phyloP scores from a whole-genome alignment of 2,113 vertebrate species.

The Turnix velox region DNA sequence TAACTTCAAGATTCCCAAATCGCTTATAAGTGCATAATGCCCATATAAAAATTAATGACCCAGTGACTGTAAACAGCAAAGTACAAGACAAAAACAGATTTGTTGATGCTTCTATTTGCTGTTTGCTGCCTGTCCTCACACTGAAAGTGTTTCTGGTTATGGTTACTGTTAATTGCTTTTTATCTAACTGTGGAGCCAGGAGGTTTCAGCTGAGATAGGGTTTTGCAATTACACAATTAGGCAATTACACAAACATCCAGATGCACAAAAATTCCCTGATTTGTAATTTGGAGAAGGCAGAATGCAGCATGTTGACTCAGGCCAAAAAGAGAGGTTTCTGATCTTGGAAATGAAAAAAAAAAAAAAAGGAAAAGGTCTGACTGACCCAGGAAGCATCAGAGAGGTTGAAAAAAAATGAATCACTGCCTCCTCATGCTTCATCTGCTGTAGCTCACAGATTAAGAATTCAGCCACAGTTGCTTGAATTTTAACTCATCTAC shows the following conservation, averaged over 20 bases:
- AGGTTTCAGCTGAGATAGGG: conserved; percentile 1
- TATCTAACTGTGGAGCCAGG: conserved; percentile 8
- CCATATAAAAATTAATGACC: conserved; percentile 53
- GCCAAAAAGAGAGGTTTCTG: not conserved
- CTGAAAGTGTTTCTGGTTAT: conserved; percentile 43
- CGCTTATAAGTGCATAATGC: not conserved
- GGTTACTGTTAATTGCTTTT: conserved; percentile 56
- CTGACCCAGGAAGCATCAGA: not conserved
- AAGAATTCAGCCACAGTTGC: not conserved
- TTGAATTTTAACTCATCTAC: conserved; percentile 1
- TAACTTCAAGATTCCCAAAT: conserved; percentile 23
- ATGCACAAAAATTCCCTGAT: conserved; percentile 37
- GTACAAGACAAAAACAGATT: conserved; percentile 16
- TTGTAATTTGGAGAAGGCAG: not conserved
- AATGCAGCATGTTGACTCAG: not conserved
- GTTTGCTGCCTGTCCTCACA: conserved; percentile 3
- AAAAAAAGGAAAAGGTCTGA: not conserved
- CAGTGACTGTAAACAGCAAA: conserved; percentile 15
- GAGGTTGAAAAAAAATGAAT: conserved; percentile 13
- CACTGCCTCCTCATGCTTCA: conserved; percentile 1
- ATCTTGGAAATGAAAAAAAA: not conserved
- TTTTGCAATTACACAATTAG: conserved; percentile 4
- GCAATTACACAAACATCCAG: conserved; percentile 34
- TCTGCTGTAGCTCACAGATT: not conserved
- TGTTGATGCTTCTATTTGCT: conserved; percentile 39